Evolutionary conservation across 2,113 vertebrate species (phyloP).

Genomic region (Gymnorhina tibicen): DNA sequence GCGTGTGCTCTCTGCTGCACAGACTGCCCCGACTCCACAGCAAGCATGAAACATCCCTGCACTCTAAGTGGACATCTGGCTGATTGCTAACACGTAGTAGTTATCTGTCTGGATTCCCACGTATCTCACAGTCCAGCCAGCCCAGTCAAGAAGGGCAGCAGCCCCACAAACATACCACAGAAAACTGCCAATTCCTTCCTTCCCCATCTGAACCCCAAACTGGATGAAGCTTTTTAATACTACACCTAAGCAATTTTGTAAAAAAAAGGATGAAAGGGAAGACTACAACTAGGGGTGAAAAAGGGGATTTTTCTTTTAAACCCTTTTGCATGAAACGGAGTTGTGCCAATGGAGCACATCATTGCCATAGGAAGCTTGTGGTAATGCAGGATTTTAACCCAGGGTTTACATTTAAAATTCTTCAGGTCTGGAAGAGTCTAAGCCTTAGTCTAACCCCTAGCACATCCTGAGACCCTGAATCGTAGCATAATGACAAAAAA

Average conservation of each 20-base stretch:
- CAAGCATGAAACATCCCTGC: background rate
- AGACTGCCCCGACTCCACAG: background rate
- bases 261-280: background rate
- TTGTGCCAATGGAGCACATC: background rate
- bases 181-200: background rate
- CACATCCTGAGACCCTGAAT: background rate
- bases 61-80: background rate
- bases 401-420: background rate
- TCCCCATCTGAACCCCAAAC: background rate
- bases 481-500: background rate
- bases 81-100: background rate
- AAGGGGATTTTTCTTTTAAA: background rate
- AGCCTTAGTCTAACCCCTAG: background rate
- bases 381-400: background rate
- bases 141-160: background rate
- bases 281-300: rapidly evolving
- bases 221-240: background rate
- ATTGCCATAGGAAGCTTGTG: background rate
- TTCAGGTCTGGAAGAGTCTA: background rate
- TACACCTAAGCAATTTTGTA: background rate
- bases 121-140: background rate
- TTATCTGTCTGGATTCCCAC: background rate
- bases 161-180: background rate
- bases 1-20: rapidly evolving
- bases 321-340: background rate